Conservation (phyloP, 2,888 invertebrate species). For the Cheilosia scutellata region DNA sequence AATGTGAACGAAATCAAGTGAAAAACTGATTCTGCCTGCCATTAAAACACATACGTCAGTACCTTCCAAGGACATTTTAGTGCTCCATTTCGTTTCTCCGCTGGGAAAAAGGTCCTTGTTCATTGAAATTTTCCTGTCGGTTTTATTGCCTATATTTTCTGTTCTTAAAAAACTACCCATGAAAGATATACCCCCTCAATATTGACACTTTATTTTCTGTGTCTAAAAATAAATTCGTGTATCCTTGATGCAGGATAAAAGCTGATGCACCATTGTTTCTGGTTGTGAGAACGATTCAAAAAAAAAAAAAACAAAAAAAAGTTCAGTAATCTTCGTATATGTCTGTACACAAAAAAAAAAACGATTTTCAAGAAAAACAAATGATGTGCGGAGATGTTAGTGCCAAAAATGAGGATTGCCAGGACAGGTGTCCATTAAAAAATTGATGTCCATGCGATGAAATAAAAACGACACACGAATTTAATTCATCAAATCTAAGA, state of each 20-base stretch:
- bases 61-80: conserved; percentile 55
- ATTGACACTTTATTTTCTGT: conserved; percentile 38
- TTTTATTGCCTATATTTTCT: conserved; percentile 14
- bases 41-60: conserved; percentile 15
- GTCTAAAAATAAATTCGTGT: conserved; percentile 43
- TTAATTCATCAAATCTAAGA: conserved; percentile 42
- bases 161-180: conserved; percentile 15
- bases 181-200: not conserved
- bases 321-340: conserved; percentile 12
- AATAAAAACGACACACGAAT: conserved; percentile 9
- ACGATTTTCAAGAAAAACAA: not conserved
- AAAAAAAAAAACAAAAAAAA: conserved; percentile 7
- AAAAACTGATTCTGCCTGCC: conserved; percentile 10
- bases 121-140: not conserved
- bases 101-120: conserved; percentile 28
- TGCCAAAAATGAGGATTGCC: conserved; percentile 33
- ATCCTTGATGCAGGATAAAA: conserved; percentile 42
- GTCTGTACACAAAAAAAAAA: conserved; percentile 1
- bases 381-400: conserved; percentile 37
- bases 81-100: conserved; percentile 15
- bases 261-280: conserved; percentile 29
- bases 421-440: conserved; percentile 5
- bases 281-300: not conserved
- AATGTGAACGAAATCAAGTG: not conserved
- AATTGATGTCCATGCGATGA: conserved; percentile 23